A percentile compares a stretch with the other conserved stretches of the same genome.
These are phyloP conservation scores for Podarcis raffonei DNA, from an alignment of 2,113 vertebrate species.

Conservation along the genomic window DNA sequence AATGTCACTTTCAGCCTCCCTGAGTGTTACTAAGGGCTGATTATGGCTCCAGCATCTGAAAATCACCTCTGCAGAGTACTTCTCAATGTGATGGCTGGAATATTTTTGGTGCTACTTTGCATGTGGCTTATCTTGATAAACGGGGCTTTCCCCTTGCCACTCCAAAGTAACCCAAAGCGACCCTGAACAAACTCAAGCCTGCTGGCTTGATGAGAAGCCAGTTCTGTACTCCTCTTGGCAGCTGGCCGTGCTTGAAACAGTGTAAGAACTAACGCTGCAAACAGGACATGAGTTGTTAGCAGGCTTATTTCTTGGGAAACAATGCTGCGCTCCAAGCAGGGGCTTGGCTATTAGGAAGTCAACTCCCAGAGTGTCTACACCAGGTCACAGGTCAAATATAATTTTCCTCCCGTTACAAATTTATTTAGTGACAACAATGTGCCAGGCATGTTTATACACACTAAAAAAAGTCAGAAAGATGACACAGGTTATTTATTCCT, in stretches of 20 bases:
- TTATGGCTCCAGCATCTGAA: not conserved
- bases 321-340: not conserved
- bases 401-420: not conserved
- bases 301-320: not conserved
- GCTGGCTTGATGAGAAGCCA: not conserved
- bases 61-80: not conserved
- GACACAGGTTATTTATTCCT: not conserved
- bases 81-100: not conserved
- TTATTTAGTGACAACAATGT: not conserved
- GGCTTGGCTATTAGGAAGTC: not conserved
- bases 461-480: not conserved
- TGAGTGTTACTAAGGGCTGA: slow-evolving; percentile 8
- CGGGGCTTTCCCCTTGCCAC: not conserved
- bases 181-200: not conserved
- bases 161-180: not conserved
- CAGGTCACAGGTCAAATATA: not conserved
- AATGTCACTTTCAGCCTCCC: not conserved
- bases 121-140: not conserved
- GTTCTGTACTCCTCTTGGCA: not conserved
- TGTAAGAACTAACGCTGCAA: not conserved
- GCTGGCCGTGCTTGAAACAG: not conserved
- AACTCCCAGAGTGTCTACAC: not conserved
- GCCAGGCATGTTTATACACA: not conserved
- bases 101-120: not conserved
- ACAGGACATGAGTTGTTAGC: no score